Evolutionary conservation across 64 coral and sea anemone species (phyloP).

Genomic region (Stichodactyla helianthus): DNA sequence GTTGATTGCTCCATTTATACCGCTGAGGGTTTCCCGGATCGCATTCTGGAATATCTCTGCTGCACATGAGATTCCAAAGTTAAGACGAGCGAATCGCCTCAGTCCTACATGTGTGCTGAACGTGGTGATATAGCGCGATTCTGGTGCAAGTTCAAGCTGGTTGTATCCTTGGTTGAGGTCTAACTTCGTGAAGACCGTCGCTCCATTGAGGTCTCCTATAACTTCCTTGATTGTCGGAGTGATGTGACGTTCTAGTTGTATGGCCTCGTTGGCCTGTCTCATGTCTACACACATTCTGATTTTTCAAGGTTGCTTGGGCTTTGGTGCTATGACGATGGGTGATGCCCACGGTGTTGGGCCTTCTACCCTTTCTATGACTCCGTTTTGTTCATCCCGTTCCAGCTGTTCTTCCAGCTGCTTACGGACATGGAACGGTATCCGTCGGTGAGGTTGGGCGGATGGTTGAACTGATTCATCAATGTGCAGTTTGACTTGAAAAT

Average conservation of each 20-base stretch:
- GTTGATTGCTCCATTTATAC: slow-evolving; percentile 45
- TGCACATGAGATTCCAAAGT: slow-evolving; percentile 42
- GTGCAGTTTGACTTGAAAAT: slow-evolving; percentile 43
- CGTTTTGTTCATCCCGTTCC: slow-evolving; percentile 8
- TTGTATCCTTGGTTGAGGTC: slow-evolving; percentile 27
- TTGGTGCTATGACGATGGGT: slow-evolving; percentile 45
- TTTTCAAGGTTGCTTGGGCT: slow-evolving; percentile 47
- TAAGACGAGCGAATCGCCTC: slow-evolving; percentile 29
- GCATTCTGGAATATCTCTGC: slow-evolving; percentile 6
- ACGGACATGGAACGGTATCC: slow-evolving; percentile 22
- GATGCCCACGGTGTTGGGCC: slow-evolving; percentile 50
- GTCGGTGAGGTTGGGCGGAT: slow-evolving; percentile 35
- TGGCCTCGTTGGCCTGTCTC: slow-evolving; percentile 35
- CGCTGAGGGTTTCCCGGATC: slow-evolving; percentile 44
- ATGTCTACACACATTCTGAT: slow-evolving; percentile 58
- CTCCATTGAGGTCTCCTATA: slow-evolving; percentile 37
- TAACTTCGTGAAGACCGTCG: slow-evolving; percentile 31
- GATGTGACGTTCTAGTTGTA: slow-evolving; percentile 36
- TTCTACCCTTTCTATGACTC: slow-evolving; percentile 39
- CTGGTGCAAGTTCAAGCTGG: slow-evolving; percentile 40
- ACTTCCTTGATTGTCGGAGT: slow-evolving; percentile 49
- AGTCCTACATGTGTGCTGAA: slow-evolving; percentile 64
- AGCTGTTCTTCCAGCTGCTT: slow-evolving; percentile 40
- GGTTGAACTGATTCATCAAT: slow-evolving; percentile 29
- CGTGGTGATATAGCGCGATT: slow-evolving; percentile 52